Conservation (phyloP, 2,797 vertebrate genomes). For the Thripadectes ignobilis region DNA sequence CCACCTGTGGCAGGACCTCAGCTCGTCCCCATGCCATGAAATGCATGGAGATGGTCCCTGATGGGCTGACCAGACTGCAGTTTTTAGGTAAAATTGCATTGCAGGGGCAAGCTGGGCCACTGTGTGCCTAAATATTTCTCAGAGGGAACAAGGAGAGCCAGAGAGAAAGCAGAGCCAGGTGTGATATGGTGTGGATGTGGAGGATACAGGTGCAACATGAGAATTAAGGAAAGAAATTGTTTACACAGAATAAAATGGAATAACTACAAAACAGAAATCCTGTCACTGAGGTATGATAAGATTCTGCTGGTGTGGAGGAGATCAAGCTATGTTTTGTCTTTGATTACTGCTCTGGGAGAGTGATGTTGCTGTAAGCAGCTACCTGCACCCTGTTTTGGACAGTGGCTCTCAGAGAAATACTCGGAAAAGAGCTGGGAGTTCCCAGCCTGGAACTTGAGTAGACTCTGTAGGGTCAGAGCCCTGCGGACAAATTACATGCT, state of each 20-base stretch:
- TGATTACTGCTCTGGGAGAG: neutral
- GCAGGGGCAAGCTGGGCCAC: neutral
- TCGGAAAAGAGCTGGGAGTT: neutral
- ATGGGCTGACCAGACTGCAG: too few species aligned
- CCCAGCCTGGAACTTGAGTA: neutral
- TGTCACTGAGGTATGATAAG: neutral
- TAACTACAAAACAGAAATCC: neutral
- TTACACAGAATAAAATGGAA: neutral
- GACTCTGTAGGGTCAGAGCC: neutral
- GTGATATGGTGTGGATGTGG: rapidly evolving
- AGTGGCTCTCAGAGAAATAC: neutral
- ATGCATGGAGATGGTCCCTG: rapidly evolving
- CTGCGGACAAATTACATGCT: neutral
- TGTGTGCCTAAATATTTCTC: neutral
- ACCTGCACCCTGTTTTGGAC: neutral
- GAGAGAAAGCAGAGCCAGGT: neutral
- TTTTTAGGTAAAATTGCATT: neutral
- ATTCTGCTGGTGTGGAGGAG: neutral
- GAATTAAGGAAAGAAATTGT: neutral
- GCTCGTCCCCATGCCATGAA: neutral
- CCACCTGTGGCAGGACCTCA: neutral
- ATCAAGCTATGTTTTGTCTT: neutral
- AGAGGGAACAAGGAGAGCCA: neutral
- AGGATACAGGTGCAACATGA: too few species aligned
- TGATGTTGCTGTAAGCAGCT: neutral